phyloP scores from a whole-genome alignment of 2,113 vertebrate genomes.

The Cnemophilus loriae region DNA sequence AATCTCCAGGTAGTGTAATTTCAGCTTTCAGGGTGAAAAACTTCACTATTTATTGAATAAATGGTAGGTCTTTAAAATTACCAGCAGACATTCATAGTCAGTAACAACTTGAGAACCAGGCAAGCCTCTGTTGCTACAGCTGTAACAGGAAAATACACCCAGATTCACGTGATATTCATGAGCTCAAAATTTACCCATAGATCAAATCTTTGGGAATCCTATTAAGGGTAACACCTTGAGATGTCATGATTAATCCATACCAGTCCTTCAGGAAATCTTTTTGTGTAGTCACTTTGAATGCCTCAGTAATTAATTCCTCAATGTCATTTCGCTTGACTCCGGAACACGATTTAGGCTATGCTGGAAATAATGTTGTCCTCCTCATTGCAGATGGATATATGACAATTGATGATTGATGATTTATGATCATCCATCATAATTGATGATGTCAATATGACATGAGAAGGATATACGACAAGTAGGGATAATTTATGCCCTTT shows the following conservation, averaged over 20 bases:
- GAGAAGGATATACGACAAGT: neutral
- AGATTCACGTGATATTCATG: neutral
- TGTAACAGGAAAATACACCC: neutral
- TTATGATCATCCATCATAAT: too few relatives aligned
- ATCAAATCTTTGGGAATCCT: conserved; percentile 56
- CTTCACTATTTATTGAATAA: neutral
- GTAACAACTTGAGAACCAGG: neutral
- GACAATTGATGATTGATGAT: too few relatives aligned
- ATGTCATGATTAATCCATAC: conserved; percentile 57
- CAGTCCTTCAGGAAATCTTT: conserved; percentile 53
- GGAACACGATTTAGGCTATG: neutral
- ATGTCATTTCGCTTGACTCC: conserved; percentile 16
- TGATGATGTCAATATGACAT: too few relatives aligned
- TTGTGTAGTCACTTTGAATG: conserved; percentile 33
- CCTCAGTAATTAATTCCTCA: conserved; percentile 49
- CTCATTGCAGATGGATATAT: neutral
- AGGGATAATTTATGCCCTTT: neutral
- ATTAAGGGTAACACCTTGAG: conserved; percentile 56
- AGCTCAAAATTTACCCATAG: conserved; percentile 38
- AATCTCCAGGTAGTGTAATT: neutral
- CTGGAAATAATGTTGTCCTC: neutral
- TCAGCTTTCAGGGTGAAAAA: neutral
- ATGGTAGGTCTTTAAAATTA: neutral
- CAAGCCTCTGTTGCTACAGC: neutral
- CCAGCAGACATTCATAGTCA: neutral